A percentile compares a stretch with the other conserved stretches of the same genome.
phyloP scores from a whole-genome alignment of 92 coral and sea anemone genomes.

The Palythoa heliodiscus region DNA sequence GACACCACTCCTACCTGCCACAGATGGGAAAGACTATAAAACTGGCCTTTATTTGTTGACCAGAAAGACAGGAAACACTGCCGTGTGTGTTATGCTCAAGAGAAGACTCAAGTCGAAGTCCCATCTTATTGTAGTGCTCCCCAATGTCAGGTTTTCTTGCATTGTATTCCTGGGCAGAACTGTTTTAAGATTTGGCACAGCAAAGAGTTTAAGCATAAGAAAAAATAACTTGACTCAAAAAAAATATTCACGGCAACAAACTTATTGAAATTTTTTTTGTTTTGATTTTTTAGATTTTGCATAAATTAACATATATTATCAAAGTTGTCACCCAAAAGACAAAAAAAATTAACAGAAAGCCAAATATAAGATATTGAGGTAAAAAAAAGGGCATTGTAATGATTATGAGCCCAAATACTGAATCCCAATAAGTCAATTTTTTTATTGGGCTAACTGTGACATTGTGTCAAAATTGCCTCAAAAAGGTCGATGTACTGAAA shows the following conservation, averaged over 20 bases:
- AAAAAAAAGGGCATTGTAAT: background rate
- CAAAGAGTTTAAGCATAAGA: constrained; percentile 13
- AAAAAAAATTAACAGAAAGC: background rate
- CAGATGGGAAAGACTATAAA: background rate
- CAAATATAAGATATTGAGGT: background rate
- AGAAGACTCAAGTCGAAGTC: constrained; percentile 32
- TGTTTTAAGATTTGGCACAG: constrained; percentile 46
- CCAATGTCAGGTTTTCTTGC: constrained; percentile 45
- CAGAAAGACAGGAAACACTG: constrained; percentile 22
- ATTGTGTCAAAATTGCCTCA: background rate
- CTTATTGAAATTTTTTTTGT: background rate
- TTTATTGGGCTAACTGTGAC: background rate
- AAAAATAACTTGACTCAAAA: background rate
- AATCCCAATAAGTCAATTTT: background rate
- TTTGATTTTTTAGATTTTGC: background rate
- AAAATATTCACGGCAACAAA: background rate
- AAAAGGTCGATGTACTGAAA: background rate
- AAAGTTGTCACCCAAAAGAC: background rate
- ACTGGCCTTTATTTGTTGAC: background rate
- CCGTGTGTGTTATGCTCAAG: constrained; percentile 34
- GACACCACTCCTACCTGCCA: background rate
- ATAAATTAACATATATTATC: background rate
- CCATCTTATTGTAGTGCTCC: constrained; percentile 41
- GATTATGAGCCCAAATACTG: background rate
- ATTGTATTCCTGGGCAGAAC: constrained; percentile 24